Conservation (phyloP, 2,888 invertebrate genomes). For the Sepioteuthis lessoniana region DNA sequence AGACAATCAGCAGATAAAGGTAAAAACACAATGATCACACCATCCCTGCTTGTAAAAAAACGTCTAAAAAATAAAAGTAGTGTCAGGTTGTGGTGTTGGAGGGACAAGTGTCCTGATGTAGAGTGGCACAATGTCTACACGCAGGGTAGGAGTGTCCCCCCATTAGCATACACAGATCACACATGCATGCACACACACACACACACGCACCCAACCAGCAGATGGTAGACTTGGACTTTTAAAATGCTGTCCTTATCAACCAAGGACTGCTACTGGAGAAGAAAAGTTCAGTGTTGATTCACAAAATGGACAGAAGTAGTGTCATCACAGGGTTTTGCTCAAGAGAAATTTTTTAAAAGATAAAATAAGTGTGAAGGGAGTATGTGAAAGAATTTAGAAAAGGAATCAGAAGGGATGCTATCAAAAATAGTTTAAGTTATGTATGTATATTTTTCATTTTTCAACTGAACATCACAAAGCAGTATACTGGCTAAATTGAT, state of each 20-base stretch:
- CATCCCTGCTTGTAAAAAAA: neutral
- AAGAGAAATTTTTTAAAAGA: neutral
- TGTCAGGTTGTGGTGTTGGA: neutral
- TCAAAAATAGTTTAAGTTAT: slow-evolving; percentile 37
- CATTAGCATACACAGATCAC: neutral
- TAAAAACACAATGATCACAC: neutral
- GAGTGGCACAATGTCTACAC: slow-evolving; percentile 13
- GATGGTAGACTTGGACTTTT: neutral
- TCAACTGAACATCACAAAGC: neutral
- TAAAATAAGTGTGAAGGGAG: slow-evolving; percentile 13
- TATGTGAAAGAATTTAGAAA: neutral
- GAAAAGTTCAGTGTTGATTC: neutral
- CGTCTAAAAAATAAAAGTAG: neutral
- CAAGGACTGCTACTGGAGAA: slow-evolving; percentile 35
- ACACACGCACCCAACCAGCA: neutral
- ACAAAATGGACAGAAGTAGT: slow-evolving; percentile 33
- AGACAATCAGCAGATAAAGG: slow-evolving; percentile 36
- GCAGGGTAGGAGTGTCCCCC: neutral
- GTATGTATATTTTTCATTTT: neutral
- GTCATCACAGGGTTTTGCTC: slow-evolving; percentile 23
- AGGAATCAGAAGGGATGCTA: neutral
- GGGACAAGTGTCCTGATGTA: neutral
- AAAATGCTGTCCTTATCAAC: neutral
- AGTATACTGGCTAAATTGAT: neutral
- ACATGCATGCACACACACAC: slow-evolving; percentile 1